Base-by-base conservation (phyloP, 2,797 vertebrate species). In the Thripadectes ignobilis region DNA sequence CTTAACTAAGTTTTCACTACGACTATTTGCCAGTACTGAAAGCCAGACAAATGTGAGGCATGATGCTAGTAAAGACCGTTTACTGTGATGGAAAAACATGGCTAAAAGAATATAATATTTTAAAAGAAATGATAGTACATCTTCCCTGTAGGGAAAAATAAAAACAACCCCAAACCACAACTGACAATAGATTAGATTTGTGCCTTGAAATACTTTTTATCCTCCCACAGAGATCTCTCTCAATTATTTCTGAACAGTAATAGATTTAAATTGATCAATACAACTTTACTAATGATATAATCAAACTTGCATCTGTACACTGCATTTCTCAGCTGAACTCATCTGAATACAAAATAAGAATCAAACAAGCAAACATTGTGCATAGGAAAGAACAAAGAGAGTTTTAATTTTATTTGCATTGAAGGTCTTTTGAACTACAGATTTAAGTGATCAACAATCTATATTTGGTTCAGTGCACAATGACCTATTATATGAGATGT, bases 401-500 rank as follows among this genome's bases (percentile, higher is more conserved):
- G 86, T 95, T 97, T 95, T 87, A 89, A 92, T 93, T 92, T 92
- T 89, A 74, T 91, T 96, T 97, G 88, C 75, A 48, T 82, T 79
- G 92, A 79, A 92, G 87, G 86, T 95, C 96, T 91, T 95, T 95
- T 87, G 73, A 97, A 88, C 90, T 88, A 84, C 62, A 96, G 78
- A 97, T 89, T 97, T 92, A 92, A 95, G 52, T 4, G 15, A 94
- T 97, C 96, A 95, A 94, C 73, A 95, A 61, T 91, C 96, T 96
- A 67, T 95, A 97, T 97, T 91, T 95, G 94, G 74, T 82, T 96
- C 52, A 58, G 62, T 85, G 92, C 72, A 95, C 97, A 96, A 88
- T 96, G 94, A 91, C 94, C 89, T 90, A 95, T 95, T 97, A 94
- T 92, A n/a, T 94, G 95, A 96, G 52, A 69, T 88, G 54, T 97